Percentiles rank a stretch among this genome's conserved stretches.
Evolutionary conservation across 2,797 vertebrate genomes (phyloP).

Genomic region (Paedocypris micromegethes): DNA sequence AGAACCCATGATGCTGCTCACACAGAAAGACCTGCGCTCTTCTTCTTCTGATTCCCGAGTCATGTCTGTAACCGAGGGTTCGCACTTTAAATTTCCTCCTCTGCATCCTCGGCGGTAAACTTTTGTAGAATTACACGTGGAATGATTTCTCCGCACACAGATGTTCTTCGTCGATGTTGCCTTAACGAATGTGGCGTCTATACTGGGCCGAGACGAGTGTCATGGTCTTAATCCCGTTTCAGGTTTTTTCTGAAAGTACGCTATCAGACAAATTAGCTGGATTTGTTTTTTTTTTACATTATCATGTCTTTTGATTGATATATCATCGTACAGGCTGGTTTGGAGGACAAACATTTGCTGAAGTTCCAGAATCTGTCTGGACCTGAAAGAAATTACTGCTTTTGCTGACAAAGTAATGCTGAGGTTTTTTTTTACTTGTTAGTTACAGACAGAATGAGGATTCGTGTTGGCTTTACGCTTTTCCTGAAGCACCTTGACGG

Average conservation of each 20-base stretch:
- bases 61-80: slow-evolving; percentile 31
- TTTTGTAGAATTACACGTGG: slow-evolving; percentile 28
- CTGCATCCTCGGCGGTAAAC: slow-evolving; percentile 40
- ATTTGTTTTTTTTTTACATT: too few species aligned
- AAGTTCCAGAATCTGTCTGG: too few species aligned
- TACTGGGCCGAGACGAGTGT: slow-evolving; percentile 9
- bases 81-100: slow-evolving; percentile 33
- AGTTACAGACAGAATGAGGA: too few species aligned
- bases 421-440: too few species aligned
- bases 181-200: slow-evolving; percentile 44
- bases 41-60: slow-evolving; percentile 37
- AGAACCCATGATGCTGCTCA: slow-evolving; percentile 38
- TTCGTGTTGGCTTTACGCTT: too few species aligned
- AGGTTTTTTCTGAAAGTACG: slow-evolving; percentile 22
- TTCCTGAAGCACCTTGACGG: too few species aligned
- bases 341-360: too few species aligned
- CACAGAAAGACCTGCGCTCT: slow-evolving; percentile 33
- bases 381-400: too few species aligned
- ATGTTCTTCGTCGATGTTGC: slow-evolving; percentile 46
- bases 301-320: too few species aligned
- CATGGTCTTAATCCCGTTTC: slow-evolving; percentile 35
- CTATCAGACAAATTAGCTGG: too few species aligned
- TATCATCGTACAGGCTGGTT: too few species aligned
- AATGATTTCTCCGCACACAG: slow-evolving; percentile 35
- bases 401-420: too few species aligned